These are phyloP conservation scores for Ylistrum balloti DNA, from an alignment of 1,140 invertebrate species.

Conservation along the genomic window DNA sequence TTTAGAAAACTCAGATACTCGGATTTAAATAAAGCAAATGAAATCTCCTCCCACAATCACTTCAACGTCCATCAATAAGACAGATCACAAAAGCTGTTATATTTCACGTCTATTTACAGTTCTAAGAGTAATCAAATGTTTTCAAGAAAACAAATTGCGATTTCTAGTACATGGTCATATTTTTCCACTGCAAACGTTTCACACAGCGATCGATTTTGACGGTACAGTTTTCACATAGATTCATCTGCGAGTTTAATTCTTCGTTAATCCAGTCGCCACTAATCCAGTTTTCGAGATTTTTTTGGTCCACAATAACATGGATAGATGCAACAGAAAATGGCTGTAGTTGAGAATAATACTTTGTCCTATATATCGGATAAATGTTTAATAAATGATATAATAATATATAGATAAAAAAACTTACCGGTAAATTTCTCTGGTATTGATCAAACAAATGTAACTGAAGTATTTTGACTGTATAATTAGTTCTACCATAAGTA, in stretches of 20 bases:
- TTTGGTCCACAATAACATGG: no score
- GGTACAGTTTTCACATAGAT: background rate
- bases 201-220: background rate
- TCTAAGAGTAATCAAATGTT: background rate
- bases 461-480: no score
- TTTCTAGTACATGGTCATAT: background rate
- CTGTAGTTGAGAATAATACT: no score
- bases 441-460: no score
- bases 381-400: no score
- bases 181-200: background rate
- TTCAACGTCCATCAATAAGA: background rate
- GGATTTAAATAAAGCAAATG: background rate
- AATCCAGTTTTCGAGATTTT: no score
- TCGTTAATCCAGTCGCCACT: no score
- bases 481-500: no score
- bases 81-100: background rate
- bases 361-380: no score
- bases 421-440: no score
- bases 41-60: background rate
- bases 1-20: slow-evolving; percentile 6
- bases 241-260: background rate
- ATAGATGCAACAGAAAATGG: no score
- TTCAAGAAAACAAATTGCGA: background rate
- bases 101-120: background rate
- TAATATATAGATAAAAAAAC: no score